These are phyloP conservation scores for Gila robusta DNA, from an alignment of 2,797 vertebrate species.

Conservation along the genomic window DNA sequence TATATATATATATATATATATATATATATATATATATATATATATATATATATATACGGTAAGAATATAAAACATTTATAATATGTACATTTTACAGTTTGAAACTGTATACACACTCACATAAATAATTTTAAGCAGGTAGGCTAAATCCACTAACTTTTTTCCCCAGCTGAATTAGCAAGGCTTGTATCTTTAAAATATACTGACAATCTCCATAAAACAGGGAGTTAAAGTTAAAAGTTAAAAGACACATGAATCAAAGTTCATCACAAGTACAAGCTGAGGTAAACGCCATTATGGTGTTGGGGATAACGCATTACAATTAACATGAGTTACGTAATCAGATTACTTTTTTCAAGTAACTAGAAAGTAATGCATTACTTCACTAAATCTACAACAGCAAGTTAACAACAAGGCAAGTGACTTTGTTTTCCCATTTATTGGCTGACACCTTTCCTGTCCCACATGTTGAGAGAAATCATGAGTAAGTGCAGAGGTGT, in stretches of 20 bases:
- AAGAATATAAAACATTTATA: not conserved
- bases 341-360: not conserved
- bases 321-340: not conserved
- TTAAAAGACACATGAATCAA: not conserved
- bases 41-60: too few species aligned
- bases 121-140: not conserved
- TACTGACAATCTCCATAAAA: not conserved
- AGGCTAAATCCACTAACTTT: not conserved
- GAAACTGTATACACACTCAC: not conserved
- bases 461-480: not conserved
- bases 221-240: not conserved
- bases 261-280: not conserved
- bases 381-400: not conserved
- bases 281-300: not conserved
- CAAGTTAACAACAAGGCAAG: not conserved
- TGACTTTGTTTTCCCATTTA: not conserved
- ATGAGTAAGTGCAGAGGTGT: too few species aligned
- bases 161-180: not conserved
- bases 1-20: too few species aligned
- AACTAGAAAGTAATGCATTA: not conserved
- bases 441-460: not conserved
- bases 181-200: not conserved
- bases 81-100: not conserved
- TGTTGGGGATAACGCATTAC: not conserved
- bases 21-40: too few species aligned